These are phyloP conservation scores for Amblyopsis hoosieri DNA, from an alignment of 2,797 vertebrate genomes.

Conservation along the genomic window DNA sequence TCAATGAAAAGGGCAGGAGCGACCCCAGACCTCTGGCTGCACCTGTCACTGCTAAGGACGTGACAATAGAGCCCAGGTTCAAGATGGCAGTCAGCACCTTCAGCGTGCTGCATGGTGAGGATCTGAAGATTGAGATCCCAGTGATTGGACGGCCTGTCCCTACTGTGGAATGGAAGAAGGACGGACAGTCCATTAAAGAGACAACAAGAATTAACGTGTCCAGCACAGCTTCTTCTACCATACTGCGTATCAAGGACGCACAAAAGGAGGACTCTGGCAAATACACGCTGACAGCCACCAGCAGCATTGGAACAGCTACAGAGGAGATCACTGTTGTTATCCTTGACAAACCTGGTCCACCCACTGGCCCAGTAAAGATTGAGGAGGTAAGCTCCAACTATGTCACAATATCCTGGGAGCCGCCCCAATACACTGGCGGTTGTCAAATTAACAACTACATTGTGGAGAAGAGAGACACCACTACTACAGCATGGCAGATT, in stretches of 20 bases:
- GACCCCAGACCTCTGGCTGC: slow-evolving; percentile 89
- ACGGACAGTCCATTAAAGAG: slow-evolving; percentile 89
- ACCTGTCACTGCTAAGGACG: slow-evolving; percentile 92
- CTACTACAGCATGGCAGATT: slow-evolving; percentile 91
- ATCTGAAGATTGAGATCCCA: slow-evolving; percentile 94
- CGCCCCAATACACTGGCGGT: slow-evolving; percentile 92
- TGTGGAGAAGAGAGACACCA: slow-evolving; percentile 97
- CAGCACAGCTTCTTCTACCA: slow-evolving; percentile 82
- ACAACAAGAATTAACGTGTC: slow-evolving; percentile 95
- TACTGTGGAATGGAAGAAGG: slow-evolving; percentile 91
- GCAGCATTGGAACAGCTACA: slow-evolving; percentile 82
- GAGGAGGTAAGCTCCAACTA: slow-evolving; percentile 94
- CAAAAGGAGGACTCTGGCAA: slow-evolving; percentile 94
- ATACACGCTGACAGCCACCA: slow-evolving; percentile 90
- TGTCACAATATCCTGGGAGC: slow-evolving; percentile 91
- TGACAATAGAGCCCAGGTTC: slow-evolving; percentile 88
- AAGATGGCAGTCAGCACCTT: slow-evolving; percentile 88
- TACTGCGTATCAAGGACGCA: slow-evolving; percentile 91
- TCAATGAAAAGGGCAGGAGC: slow-evolving; percentile 97
- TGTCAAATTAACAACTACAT: slow-evolving; percentile 98
- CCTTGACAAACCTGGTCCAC: slow-evolving; percentile 95
- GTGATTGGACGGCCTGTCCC: slow-evolving; percentile 90
- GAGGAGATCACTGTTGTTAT: slow-evolving; percentile 89
- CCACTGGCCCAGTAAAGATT: slow-evolving; percentile 91
- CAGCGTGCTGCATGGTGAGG: slow-evolving; percentile 90